Conservation (phyloP, 2,113 vertebrate genomes). For the Corythoichthys haematopterus region DNA sequence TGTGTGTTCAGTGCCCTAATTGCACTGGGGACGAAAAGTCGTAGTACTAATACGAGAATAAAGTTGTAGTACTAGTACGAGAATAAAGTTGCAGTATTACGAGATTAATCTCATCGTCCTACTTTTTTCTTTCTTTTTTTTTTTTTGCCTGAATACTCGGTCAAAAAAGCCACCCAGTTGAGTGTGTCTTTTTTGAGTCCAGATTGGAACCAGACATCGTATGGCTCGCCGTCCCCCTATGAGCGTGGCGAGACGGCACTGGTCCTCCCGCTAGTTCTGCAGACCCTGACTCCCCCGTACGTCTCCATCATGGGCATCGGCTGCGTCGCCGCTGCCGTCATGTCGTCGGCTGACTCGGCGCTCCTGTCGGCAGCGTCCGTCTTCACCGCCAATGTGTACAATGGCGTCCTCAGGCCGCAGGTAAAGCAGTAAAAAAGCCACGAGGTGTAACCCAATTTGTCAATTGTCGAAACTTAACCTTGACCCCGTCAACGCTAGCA, state of each 20-base stretch:
- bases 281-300: conserved; percentile 26
- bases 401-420: conserved; percentile 39
- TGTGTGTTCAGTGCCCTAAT: too few relatives aligned
- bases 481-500: too few relatives aligned
- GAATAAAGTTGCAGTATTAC: too few relatives aligned
- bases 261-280: conserved; percentile 30
- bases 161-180: too few relatives aligned
- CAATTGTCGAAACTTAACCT: too few relatives aligned
- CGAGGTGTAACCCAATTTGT: too few relatives aligned
- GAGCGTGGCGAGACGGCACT: conserved; percentile 28
- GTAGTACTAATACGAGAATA: too few relatives aligned
- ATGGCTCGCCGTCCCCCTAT: conserved; percentile 25
- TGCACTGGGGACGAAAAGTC: too few relatives aligned
- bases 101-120: too few relatives aligned
- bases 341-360: conserved; percentile 54
- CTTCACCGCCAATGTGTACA: conserved; percentile 44
- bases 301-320: conserved; percentile 38
- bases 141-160: too few relatives aligned
- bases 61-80: too few relatives aligned
- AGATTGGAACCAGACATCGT: conserved; percentile 48
- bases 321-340: conserved; percentile 49
- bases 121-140: too few relatives aligned
- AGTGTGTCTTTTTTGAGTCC: background rate
- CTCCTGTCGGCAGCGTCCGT: conserved; percentile 52
- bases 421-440: background rate